Evolutionary conservation across 30 jellyfish, hydroid and myxozoan species (phyloP), one percentile per base, ranked within the genome.

Genomic region (Hydra vulgaris): DNA sequence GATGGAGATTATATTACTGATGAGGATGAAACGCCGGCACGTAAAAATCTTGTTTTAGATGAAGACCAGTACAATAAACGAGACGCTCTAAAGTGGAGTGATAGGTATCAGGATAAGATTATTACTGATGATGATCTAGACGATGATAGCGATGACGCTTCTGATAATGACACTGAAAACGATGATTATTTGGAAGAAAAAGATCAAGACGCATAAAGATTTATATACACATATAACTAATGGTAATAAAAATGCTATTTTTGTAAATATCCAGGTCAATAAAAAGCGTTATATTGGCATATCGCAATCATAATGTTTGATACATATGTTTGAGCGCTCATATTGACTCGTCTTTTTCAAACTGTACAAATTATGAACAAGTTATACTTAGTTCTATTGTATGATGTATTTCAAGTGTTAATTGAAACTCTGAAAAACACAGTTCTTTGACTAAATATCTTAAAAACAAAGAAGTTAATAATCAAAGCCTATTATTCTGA

Each of bases 1-100:
- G 40, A 74, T 23, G 68, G 8, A 19, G 61, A 24, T 74, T 78
- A 55, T 25, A 25, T 22, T n/a, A 23, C 27, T 78, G 79, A 53
- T 0, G 27, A 54, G 20, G 85, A 53, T 26, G 85, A 78, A 3
- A 22, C 56, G 16, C 27, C 68, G 1, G 18, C 79, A 23, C 56
- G 85, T 21, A 78, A 78, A 24, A 25, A 69, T 15, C 56, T 23
- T 23, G 68, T 61, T 26, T 24, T 15, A 23, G 85, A 24, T 66
- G 77, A 78, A 20, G 56, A 69, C 56, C 82, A 74, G 71, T 52
- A 74, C 24, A 24, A 74, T 55, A 77, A 78, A 7, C 55, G 23
- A n/a, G 85, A 52, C 25, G 83, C 8, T 0, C n/a, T 78, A 19
- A 23, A 68, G 4, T 8, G 8, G 27, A 23, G 27, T 16, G 75